Conservation (phyloP, 2,797 vertebrate species). For the Poeciliopsis gracilis region DNA sequence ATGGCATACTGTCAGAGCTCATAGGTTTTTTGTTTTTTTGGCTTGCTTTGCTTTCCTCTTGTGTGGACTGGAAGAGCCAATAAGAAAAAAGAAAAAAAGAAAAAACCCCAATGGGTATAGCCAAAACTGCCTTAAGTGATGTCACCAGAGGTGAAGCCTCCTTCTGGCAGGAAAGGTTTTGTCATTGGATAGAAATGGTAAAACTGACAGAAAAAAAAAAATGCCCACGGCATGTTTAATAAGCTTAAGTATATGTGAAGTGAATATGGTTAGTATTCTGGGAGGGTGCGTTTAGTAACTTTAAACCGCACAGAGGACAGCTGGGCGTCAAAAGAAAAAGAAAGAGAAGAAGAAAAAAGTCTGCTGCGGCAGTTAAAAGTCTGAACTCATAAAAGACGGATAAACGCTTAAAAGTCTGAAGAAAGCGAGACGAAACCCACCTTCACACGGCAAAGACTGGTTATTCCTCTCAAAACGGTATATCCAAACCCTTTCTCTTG, state of each 20-base stretch:
- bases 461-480: conserved; percentile 47
- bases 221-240: not conserved
- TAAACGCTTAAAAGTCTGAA: conserved; percentile 9
- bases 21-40: not conserved
- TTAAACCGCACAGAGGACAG: not conserved
- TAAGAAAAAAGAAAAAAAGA: not conserved
- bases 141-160: not conserved
- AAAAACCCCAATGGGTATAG: not conserved
- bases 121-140: not conserved
- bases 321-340: not conserved
- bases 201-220: not conserved
- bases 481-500: conserved; percentile 40
- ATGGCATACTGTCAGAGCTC: not conserved
- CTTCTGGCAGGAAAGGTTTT: not conserved
- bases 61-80: not conserved
- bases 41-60: not conserved
- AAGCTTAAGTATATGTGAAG: not conserved
- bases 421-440: conserved; percentile 59
- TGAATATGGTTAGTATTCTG: not conserved
- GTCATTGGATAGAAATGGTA: not conserved
- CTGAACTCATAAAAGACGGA: conserved; percentile 15
- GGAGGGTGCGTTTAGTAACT: not conserved
- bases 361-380: conserved; percentile 29
- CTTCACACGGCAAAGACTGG: conserved; percentile 32
- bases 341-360: not conserved